Evolutionary conservation across 2,888 invertebrate species (phyloP), one percentile per base, ranked within the genome.

Genomic region (Cantharis nigra): DNA sequence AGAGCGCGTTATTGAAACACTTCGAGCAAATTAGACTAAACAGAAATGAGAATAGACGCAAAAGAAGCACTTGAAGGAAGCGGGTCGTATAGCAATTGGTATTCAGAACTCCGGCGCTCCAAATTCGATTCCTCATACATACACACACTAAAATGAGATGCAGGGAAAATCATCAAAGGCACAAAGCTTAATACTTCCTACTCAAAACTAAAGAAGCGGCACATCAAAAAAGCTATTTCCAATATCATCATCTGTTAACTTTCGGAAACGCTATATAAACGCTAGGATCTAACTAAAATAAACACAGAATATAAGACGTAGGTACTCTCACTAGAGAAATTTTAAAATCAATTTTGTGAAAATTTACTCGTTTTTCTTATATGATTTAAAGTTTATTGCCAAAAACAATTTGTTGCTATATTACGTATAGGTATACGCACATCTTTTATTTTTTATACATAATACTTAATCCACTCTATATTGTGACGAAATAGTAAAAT

Each of bases 101-200:
- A 88, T 88, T 88, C 88, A 88, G 86, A 86, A 86, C 88, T 87
- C 86, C 86, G 85, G 86, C 86, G 87, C 87, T 86, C 87, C 87
- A 88, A 88, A 88, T 88, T 88, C 88, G 87, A 88, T 88, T 88
- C 87, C 83, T 80, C 79, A 80, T 80, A 80, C 78, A 79, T 79
- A 78, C 79, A 78, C 80, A 86, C 85, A 86, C 85, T 87, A 88
- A 88, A 89, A 89, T 88, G 88, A 88, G 89, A 89, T 88, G 88
- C 88, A 88, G 88, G 86, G 87, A 87, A 87, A 89, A 89, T 89
- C 88, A 88, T 88, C 89, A 89, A 89, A 89, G 87, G 88, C 87
- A 88, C 88, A 88, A 88, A 88, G 88, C 88, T 87, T 88, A 86
- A 86, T 87, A 87, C 84, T 85, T 80, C 86, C 83, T 82, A 84